Evolutionary conservation across 2,888 invertebrate genomes (phyloP), one percentile per base, ranked within the genome.

Genomic region (Andrena bicolor): DNA sequence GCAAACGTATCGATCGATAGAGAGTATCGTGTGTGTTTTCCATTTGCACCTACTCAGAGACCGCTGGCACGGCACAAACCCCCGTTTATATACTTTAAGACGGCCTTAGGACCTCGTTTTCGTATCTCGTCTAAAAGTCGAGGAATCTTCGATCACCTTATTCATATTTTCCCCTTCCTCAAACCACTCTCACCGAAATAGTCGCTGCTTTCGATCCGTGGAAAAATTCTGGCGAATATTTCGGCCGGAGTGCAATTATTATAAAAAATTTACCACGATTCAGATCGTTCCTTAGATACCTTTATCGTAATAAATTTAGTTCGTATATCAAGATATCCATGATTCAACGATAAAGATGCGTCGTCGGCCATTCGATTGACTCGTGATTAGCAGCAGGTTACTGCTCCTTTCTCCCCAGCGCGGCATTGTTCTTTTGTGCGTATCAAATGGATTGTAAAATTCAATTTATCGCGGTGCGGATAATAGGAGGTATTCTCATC

Each of bases 1-100:
- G 71, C 70, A 48, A 56, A 58, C 66, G 28, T 77, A 83, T 83
- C 82, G 82, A 83, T 83, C 82, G 77, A 8, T 4, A 16, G 41
- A 16, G 16, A 6, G 28, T 65, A 76, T 81, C 81, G 82, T 70
- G 72, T 70, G 69, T 53, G 58, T 73, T 83, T 77, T 77, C 73
- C 69, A 65, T 83, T 82, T 65, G 60, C 82, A 77, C 82, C 66
- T 70, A 41, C 16, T 79, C 41, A 51, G 53, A 10, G 23, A 58
- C 28, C 53, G 8, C 13, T 26, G 30, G 13, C 30, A 26, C 30
- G 7, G 41, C 13, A 13, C 13, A 20, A 48, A 61, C 41, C 32
- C 41, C 32, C 30, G 8, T 10, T 30, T 20, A 32, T 48, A 28
- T 61, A 48, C 65, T 79, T 72, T 66, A 76, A 58, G 58, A 7